These are phyloP conservation scores for Gasterosteus aculeatus DNA, from an alignment of 2,113 vertebrate genomes.

Conservation along the genomic window DNA sequence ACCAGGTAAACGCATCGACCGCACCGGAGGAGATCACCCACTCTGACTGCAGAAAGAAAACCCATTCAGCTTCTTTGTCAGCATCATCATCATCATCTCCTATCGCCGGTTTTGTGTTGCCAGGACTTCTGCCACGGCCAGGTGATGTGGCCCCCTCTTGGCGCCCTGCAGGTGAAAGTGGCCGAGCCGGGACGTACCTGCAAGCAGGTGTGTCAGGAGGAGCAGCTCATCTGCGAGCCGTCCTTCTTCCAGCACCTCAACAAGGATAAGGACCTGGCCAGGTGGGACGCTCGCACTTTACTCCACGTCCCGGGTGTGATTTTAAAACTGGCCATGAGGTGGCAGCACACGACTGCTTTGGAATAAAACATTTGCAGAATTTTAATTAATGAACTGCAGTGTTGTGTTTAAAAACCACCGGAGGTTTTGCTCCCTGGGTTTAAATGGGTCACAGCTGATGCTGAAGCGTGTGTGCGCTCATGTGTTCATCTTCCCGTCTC, in stretches of 20 bases:
- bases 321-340: slow-evolving; percentile 26
- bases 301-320: background rate
- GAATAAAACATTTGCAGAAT: background rate
- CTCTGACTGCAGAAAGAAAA: background rate
- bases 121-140: slow-evolving; percentile 99
- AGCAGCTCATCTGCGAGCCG: slow-evolving; percentile 96
- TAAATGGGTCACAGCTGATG: background rate
- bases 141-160: slow-evolving; percentile 98
- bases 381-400: slow-evolving; percentile 12
- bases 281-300: slow-evolving; percentile 31
- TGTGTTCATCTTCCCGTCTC: too few relatives aligned
- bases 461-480: background rate
- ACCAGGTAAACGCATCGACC: slow-evolving; percentile 83
- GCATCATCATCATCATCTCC: background rate
- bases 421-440: background rate
- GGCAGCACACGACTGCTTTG: slow-evolving; percentile 23
- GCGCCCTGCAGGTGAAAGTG: slow-evolving; percentile 91
- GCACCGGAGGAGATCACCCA: background rate
- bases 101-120: background rate
- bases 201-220: slow-evolving; percentile 97
- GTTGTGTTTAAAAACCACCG: background rate
- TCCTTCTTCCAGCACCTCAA: slow-evolving; percentile 99
- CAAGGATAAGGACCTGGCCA: slow-evolving; percentile 92
- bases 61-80: background rate
- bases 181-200: slow-evolving; percentile 91